phyloP scores from a whole-genome alignment of 2,113 vertebrate genomes.

The Guaruba guarouba region DNA sequence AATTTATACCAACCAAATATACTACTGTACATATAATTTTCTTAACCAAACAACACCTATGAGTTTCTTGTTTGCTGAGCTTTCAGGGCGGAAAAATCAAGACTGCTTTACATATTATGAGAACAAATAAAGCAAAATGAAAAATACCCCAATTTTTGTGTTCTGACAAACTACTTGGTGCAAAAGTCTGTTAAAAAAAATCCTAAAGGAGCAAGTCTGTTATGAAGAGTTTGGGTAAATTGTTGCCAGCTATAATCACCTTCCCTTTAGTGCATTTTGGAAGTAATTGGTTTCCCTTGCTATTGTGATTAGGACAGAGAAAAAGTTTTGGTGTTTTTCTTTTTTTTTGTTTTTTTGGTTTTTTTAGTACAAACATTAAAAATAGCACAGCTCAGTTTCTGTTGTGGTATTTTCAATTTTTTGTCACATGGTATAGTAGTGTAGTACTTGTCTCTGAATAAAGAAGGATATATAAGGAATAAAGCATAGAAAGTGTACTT shows the following conservation, averaged over 20 bases:
- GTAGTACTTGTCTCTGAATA: background rate
- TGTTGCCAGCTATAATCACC: background rate
- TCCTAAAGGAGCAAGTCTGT: background rate
- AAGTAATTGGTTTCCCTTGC: background rate
- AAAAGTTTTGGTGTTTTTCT: background rate
- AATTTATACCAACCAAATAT: background rate
- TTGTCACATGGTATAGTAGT: background rate
- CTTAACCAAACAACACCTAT: background rate
- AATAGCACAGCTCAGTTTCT: background rate
- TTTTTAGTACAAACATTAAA: background rate
- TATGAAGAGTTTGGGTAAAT: background rate
- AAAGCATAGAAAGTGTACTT: background rate
- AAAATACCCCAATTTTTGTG: background rate
- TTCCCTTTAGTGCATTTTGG: background rate
- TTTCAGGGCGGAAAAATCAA: background rate
- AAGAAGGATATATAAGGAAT: background rate
- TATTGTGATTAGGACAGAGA: background rate
- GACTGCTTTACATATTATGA: background rate
- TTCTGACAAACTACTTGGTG: background rate
- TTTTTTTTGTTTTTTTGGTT: accelerated
- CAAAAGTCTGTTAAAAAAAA: background rate
- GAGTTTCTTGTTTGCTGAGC: background rate
- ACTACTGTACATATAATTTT: background rate
- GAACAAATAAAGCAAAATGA: background rate
- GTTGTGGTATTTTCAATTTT: background rate